These are phyloP conservation scores for Phycodurus eques DNA, from an alignment of 2,113 vertebrate species.

Conservation along the genomic window DNA sequence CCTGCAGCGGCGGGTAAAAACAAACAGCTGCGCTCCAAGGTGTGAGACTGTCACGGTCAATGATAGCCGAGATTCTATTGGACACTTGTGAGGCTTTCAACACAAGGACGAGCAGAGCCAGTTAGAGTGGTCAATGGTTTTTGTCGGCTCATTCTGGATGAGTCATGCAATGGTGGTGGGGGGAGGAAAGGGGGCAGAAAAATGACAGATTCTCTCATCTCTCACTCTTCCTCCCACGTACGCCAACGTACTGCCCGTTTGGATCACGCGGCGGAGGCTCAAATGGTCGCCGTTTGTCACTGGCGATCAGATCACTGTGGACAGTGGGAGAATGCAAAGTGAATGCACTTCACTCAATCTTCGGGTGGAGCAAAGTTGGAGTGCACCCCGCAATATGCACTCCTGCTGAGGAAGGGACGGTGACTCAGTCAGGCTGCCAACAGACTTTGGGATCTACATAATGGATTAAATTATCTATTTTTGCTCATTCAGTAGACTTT, in stretches of 20 bases:
- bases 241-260: conserved; percentile 40
- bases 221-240: conserved; percentile 32
- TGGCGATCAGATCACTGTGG: conserved; percentile 17
- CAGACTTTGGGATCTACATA: not conserved
- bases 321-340: conserved; percentile 41
- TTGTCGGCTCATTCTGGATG: conserved; percentile 22
- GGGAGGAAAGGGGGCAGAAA: not conserved
- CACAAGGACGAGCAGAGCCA: conserved; percentile 12
- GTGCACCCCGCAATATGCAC: not conserved
- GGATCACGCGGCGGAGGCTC: conserved; percentile 40
- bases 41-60: not conserved
- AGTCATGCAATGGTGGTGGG: conserved; percentile 41
- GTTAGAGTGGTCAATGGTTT: conserved; percentile 19
- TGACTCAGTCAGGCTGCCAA: not conserved
- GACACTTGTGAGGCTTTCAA: conserved; percentile 11
- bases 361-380: not conserved
- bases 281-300: conserved; percentile 43
- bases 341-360: not conserved
- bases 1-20: not conserved
- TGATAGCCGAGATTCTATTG: conserved; percentile 4
- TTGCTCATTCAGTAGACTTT: not conserved
- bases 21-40: conserved; percentile 1
- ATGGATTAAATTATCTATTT: conserved; percentile 1
- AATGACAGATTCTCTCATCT: conserved; percentile 33
- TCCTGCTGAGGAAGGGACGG: not conserved